These are phyloP conservation scores for Cecropterus lyciades DNA, from an alignment of 1,140 invertebrate species.

Conservation along the genomic window DNA sequence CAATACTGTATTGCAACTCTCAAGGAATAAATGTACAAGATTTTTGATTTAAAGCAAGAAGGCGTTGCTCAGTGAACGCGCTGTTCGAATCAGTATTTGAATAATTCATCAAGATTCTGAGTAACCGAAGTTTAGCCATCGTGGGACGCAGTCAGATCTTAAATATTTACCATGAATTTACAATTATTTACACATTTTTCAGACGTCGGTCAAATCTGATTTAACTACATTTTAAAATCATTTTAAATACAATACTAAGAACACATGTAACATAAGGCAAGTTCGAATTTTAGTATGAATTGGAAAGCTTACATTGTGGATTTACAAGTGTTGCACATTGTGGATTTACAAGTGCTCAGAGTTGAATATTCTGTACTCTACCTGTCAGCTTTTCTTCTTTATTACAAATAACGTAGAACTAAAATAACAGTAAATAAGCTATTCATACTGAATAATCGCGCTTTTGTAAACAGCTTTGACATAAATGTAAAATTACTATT, in stretches of 20 bases:
- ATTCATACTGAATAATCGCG: too few relatives aligned
- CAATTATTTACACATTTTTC: slow-evolving; percentile 36
- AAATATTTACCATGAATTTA: slow-evolving; percentile 37
- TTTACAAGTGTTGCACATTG: too few relatives aligned
- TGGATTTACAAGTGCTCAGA: too few relatives aligned
- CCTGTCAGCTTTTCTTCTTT: too few relatives aligned
- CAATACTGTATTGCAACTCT: slow-evolving; percentile 18
- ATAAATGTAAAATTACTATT: too few relatives aligned
- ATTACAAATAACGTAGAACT: too few relatives aligned
- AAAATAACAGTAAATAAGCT: too few relatives aligned
- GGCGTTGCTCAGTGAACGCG: slow-evolving; percentile 23
- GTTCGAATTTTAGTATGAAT: not conserved
- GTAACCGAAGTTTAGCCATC: slow-evolving; percentile 32
- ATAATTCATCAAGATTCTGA: slow-evolving; percentile 37
- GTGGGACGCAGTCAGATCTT: slow-evolving; percentile 32
- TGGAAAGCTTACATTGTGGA: too few relatives aligned
- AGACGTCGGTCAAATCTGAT: slow-evolving; percentile 1
- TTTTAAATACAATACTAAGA: too few relatives aligned
- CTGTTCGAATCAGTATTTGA: slow-evolving; percentile 27
- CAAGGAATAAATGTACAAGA: slow-evolving; percentile 32
- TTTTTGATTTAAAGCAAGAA: slow-evolving; percentile 35
- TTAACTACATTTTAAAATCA: not conserved
- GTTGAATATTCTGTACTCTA: too few relatives aligned
- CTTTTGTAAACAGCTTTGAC: too few relatives aligned
- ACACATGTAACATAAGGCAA: too few relatives aligned